Percentiles rank a stretch among this genome's conserved stretches.
These are phyloP conservation scores for Entomyzon cyanotis DNA, from an alignment of 2,113 vertebrate genomes.

Conservation along the genomic window DNA sequence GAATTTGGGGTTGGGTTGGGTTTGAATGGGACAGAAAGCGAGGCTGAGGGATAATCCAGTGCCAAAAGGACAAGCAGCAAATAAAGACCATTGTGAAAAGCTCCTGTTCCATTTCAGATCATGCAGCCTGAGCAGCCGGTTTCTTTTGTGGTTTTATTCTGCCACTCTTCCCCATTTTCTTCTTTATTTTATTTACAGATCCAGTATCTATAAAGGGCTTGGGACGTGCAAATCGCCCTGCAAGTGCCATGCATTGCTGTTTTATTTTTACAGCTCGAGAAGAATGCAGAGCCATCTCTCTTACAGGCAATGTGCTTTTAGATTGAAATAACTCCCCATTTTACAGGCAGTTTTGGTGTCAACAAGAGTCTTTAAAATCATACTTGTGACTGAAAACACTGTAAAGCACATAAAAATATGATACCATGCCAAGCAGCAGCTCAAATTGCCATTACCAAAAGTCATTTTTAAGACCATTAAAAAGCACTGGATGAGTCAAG, in stretches of 20 bases:
- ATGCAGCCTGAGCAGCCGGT: neutral
- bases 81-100: neutral
- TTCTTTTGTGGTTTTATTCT: neutral
- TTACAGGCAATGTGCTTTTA: neutral
- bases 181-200: neutral
- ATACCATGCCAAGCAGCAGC: neutral
- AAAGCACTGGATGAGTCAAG: neutral
- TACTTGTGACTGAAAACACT: neutral
- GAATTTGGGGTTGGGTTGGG: neutral
- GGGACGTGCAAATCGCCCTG: neutral
- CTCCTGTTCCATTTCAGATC: neutral
- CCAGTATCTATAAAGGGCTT: neutral
- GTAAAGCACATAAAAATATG: neutral
- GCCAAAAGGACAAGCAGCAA: neutral
- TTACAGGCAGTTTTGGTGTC: neutral
- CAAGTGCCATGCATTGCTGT: neutral
- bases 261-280: neutral
- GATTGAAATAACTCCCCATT: conserved; percentile 17
- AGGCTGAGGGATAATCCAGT: neutral
- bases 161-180: neutral
- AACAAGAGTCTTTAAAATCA: conserved; percentile 27
- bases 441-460: conserved; percentile 16
- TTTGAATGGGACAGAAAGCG: neutral
- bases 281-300: neutral
- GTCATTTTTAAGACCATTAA: conserved; percentile 23